Conservation (phyloP, 2,888 invertebrate genomes). For the Melinaea marsaeus region DNA sequence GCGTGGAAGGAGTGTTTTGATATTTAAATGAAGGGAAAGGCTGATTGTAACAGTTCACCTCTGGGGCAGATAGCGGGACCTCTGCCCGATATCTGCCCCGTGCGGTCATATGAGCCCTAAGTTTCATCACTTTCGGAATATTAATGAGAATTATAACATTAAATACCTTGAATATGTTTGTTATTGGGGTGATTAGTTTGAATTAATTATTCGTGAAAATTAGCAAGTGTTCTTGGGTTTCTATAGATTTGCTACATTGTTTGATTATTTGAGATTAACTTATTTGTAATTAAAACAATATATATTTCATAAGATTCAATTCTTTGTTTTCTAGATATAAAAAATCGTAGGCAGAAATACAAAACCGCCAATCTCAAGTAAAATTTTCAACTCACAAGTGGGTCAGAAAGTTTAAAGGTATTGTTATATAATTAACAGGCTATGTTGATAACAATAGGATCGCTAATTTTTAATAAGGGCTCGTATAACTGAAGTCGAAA, state of each 20-base stretch:
- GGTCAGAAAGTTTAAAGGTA: slow-evolving; percentile 26
- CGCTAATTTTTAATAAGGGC: slow-evolving; percentile 62
- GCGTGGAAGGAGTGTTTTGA: slow-evolving; percentile 69
- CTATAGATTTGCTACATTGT: too few relatives aligned
- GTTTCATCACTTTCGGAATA: slow-evolving; percentile 34
- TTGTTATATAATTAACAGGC: slow-evolving; percentile 44
- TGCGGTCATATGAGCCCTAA: slow-evolving; percentile 26
- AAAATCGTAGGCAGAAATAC: background rate
- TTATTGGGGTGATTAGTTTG: slow-evolving; percentile 1
- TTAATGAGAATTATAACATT: slow-evolving; percentile 30
- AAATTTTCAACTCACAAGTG: slow-evolving; percentile 14
- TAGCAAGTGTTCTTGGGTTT: too few relatives aligned
- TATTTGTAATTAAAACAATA: too few relatives aligned
- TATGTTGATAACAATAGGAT: slow-evolving; percentile 51
- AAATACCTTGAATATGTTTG: background rate
- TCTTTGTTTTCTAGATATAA: too few relatives aligned
- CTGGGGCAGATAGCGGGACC: slow-evolving; percentile 32
- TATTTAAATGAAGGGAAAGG: slow-evolving; percentile 74
- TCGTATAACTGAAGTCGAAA: slow-evolving; percentile 42
- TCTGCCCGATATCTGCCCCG: slow-evolving; percentile 23
- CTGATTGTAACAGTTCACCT: slow-evolving; percentile 64
- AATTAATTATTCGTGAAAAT: too few relatives aligned
- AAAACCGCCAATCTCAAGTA: background rate
- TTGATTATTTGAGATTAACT: too few relatives aligned
- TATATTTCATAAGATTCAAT: too few relatives aligned